Evolutionary conservation across 2,113 vertebrate species (phyloP).

Genomic region (Philantomba maxwellii): DNA sequence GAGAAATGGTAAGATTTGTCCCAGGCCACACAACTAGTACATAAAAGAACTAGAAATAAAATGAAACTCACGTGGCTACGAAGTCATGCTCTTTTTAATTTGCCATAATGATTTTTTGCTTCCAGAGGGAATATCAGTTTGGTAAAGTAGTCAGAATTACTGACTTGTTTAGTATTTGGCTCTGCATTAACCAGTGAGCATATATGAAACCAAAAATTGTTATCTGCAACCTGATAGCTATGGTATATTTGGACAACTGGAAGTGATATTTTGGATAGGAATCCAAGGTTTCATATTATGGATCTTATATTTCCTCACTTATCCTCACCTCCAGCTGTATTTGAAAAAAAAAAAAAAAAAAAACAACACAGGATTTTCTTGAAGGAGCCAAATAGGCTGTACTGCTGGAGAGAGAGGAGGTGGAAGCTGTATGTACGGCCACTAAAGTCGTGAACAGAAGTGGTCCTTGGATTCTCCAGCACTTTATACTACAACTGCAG

Average conservation of each 20-base stretch:
- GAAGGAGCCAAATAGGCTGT: background rate
- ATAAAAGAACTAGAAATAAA: background rate
- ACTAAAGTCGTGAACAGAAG: background rate
- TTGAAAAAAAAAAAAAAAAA: background rate
- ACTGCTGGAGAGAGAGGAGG: background rate
- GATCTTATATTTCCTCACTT: background rate
- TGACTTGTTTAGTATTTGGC: background rate
- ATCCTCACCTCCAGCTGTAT: background rate
- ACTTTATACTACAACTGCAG: background rate
- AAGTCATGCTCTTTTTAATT: background rate
- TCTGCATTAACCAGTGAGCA: background rate
- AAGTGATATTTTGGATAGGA: background rate
- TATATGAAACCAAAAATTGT: background rate
- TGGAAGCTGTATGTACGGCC: too few species aligned
- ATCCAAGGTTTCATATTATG: background rate
- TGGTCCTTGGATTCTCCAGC: background rate
- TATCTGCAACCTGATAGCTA: background rate
- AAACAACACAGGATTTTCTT: background rate
- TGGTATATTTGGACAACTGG: background rate
- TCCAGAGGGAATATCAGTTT: background rate
- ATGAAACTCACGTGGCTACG: background rate
- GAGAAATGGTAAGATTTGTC: background rate
- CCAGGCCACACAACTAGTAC: background rate
- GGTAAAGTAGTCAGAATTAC: background rate
- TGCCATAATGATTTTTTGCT: background rate